Percentiles rank a stretch among this genome's conserved stretches.
These are phyloP conservation scores for Spilosoma lubricipeda DNA, from an alignment of 2,888 invertebrate genomes.

Conservation along the genomic window DNA sequence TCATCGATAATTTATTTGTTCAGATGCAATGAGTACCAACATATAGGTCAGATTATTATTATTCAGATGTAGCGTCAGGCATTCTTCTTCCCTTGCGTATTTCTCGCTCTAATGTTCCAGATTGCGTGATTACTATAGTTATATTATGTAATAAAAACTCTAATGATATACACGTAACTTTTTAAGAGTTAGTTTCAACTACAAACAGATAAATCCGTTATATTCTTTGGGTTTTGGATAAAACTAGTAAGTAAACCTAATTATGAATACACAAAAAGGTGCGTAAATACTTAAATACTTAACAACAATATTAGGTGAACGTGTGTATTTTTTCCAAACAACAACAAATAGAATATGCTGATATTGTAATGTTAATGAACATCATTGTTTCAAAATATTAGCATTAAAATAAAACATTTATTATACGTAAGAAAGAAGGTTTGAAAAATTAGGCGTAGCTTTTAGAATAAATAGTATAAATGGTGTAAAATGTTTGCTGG, in stretches of 20 bases:
- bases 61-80: not conserved
- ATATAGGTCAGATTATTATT: not conserved
- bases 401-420: conserved; percentile 61
- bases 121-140: no score
- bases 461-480: conserved; percentile 65
- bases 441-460: conserved; percentile 58
- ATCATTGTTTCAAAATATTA: conserved; percentile 53
- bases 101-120: not conserved
- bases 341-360: conserved; percentile 20
- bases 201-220: not conserved
- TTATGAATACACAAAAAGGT: not conserved
- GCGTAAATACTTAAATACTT: not conserved
- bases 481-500: conserved; percentile 46
- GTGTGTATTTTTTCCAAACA: conserved; percentile 26
- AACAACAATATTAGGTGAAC: not conserved
- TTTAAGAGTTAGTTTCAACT: no score
- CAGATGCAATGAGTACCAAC: not conserved
- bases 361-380: conserved; percentile 61
- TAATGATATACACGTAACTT: not conserved
- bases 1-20: not conserved
- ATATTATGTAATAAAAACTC: not conserved
- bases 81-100: not conserved
- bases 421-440: conserved; percentile 36
- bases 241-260: not conserved
- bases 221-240: not conserved